These are phyloP conservation scores for Mormyrus iriodes DNA, from an alignment of 2,113 vertebrate genomes.

Conservation along the genomic window DNA sequence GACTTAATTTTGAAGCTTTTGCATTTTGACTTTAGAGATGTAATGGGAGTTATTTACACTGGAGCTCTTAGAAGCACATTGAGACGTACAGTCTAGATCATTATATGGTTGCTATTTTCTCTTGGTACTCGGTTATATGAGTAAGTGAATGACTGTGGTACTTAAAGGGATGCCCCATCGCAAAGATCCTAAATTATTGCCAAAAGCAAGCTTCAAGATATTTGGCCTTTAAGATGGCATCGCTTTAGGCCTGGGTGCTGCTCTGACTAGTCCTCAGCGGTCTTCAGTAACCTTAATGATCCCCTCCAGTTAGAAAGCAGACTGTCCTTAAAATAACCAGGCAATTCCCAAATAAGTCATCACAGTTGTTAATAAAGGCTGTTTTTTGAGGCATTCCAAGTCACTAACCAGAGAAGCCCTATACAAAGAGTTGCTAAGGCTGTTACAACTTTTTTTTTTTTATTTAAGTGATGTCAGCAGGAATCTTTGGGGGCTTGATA, in stretches of 20 bases:
- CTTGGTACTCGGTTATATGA: not conserved
- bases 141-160: not conserved
- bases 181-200: not conserved
- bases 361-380: not conserved
- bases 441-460: not conserved
- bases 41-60: not conserved
- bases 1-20: too few relatives aligned
- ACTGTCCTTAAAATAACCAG: not conserved
- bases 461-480: not conserved
- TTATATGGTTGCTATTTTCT: not conserved
- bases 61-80: not conserved
- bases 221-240: not conserved
- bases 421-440: not conserved
- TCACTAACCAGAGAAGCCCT: not conserved
- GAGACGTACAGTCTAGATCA: not conserved
- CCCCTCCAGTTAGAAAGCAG: not conserved
- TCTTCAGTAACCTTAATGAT: not conserved
- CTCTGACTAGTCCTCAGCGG: not conserved
- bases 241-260: not conserved
- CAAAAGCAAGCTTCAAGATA: not conserved
- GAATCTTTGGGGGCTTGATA: not conserved
- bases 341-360: not conserved
- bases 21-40: not conserved
- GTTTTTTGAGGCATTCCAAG: not conserved
- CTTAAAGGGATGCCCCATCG: not conserved